Evolutionary conservation across 2,888 invertebrate species (phyloP).

Genomic region (Drosophila emarginata): DNA sequence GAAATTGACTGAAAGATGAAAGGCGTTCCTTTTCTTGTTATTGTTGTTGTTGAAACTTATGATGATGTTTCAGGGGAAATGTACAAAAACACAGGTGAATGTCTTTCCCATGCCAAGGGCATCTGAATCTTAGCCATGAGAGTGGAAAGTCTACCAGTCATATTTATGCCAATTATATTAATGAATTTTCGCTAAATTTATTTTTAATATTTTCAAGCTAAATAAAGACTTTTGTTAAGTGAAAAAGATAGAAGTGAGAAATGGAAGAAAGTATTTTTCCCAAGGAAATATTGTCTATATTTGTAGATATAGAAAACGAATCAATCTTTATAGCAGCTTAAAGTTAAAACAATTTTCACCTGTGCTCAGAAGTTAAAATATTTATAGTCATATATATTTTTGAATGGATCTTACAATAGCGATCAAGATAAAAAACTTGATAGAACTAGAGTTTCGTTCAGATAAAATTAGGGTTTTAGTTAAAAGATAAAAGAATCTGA

Average conservation of each 20-base stretch:
- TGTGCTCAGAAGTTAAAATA: no score
- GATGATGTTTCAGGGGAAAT: not conserved
- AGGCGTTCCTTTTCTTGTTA: not conserved
- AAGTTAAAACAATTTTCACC: no score
- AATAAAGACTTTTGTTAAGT: not conserved
- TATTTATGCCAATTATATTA: not conserved
- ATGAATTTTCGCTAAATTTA: not conserved
- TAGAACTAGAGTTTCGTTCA: no score
- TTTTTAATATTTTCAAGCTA: not conserved
- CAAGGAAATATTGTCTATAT: not conserved
- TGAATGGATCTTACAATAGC: no score
- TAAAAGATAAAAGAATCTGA: no score
- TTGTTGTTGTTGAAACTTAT: not conserved
- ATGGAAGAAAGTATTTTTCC: not conserved
- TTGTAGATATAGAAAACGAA: no score
- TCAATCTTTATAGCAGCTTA: not conserved
- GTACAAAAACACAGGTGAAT: not conserved
- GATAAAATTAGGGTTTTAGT: no score
- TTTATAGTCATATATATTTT: no score
- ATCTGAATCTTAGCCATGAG: not conserved
- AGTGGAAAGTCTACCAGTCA: not conserved
- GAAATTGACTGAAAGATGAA: slow-evolving; percentile 53
- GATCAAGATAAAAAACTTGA: no score
- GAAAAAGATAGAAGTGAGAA: not conserved
- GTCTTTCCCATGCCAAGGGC: not conserved